These are phyloP conservation scores for Cossypha caffra DNA, from an alignment of 2,797 vertebrate genomes.

Conservation along the genomic window DNA sequence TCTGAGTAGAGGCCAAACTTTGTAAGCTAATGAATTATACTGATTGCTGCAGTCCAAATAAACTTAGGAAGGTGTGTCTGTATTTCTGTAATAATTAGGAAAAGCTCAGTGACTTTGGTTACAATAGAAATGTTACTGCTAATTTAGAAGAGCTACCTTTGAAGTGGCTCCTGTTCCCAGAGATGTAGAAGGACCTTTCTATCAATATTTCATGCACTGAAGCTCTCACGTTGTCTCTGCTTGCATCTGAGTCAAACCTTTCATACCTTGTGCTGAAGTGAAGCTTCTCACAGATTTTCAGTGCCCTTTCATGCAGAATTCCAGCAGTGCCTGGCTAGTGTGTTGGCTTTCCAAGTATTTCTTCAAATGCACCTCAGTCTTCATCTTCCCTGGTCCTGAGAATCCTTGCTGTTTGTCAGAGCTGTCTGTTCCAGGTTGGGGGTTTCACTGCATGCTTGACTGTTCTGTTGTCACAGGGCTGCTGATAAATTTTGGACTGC, in stretches of 20 bases:
- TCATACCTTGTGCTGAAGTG: not conserved
- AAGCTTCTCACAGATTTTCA: slow-evolving; percentile 33
- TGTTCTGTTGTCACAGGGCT: not conserved
- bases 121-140: not conserved
- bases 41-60: not conserved
- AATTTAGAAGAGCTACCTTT: not conserved
- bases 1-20: not conserved
- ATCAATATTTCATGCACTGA: not conserved
- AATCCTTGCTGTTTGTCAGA: slow-evolving; percentile 39
- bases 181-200: not conserved
- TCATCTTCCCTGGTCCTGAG: slow-evolving; percentile 48
- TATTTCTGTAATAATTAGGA: not conserved
- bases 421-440: not conserved
- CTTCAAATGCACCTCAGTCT: slow-evolving; percentile 66
- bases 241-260: slow-evolving; percentile 25
- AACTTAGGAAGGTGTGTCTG: not conserved
- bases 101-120: not conserved
- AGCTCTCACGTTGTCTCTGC: not conserved
- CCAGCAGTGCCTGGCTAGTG: not conserved
- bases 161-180: not conserved
- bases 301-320: not conserved
- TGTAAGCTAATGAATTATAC: not conserved
- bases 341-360: slow-evolving; percentile 35
- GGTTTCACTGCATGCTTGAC: slow-evolving; percentile 27
- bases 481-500: not conserved